A percentile compares a stretch with the other conserved stretches of the same genome.
phyloP scores from a whole-genome alignment of 2,888 invertebrate genomes.

The Drosophila helvetica region DNA sequence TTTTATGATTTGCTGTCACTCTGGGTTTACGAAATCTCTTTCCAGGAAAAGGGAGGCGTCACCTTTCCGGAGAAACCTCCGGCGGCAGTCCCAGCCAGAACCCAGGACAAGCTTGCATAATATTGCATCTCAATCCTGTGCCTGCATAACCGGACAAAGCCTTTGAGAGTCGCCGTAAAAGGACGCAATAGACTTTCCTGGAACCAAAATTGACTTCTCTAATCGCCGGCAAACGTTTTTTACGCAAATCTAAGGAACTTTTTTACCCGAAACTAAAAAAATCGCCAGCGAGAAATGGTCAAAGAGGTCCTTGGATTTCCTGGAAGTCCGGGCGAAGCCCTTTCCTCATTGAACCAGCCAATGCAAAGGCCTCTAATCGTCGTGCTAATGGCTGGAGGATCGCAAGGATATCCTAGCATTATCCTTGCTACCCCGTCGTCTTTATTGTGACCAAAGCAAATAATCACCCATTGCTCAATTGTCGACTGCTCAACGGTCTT shows the following conservation, averaged over 20 bases:
- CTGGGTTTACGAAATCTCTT: not conserved
- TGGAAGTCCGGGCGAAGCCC: conserved; percentile 47
- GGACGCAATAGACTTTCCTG: conserved; percentile 23
- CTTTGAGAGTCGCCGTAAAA: conserved; percentile 13
- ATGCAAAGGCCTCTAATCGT: conserved; percentile 62
- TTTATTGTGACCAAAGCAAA: conserved; percentile 79
- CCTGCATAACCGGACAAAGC: conserved; percentile 35
- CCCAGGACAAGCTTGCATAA: conserved; percentile 47
- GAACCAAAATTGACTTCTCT: conserved; percentile 58
- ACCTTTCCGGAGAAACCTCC: not conserved
- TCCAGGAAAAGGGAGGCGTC: not conserved
- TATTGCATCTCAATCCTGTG: conserved; percentile 31
- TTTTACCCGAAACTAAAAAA: conserved; percentile 38
- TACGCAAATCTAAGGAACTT: conserved; percentile 58
- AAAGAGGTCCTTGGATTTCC: conserved; percentile 35
- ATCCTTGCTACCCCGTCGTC: conserved; percentile 74
- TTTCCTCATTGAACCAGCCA: conserved; percentile 32
- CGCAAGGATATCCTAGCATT: conserved; percentile 59
- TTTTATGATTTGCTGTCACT: conserved; percentile 17
- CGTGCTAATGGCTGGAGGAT: conserved; percentile 59
- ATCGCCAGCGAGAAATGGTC: not conserved
- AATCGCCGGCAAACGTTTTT: conserved; percentile 54
- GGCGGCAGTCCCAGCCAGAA: not conserved
- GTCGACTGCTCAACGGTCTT: conserved; percentile 69
- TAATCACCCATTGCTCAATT: conserved; percentile 78